phyloP scores from a whole-genome alignment of 2,888 invertebrate genomes.

The Drosophila flavopinicola region DNA sequence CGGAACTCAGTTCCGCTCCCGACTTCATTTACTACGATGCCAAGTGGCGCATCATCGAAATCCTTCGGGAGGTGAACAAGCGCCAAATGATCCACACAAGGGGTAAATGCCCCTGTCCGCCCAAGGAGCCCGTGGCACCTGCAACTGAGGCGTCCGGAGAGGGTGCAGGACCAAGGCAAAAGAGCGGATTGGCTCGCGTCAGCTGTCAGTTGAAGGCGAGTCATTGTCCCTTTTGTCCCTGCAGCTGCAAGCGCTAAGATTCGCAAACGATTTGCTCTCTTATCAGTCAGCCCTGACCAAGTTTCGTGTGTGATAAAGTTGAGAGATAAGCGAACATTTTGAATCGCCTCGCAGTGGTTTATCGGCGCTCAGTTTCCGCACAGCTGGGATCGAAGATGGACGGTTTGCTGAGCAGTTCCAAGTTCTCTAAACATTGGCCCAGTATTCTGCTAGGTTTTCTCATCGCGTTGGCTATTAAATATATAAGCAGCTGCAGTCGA shows the following conservation, averaged over 20 bases:
- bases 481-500: background rate
- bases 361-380: conserved; percentile 29
- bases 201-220: background rate
- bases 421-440: conserved; percentile 59
- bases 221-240: conserved; percentile 26
- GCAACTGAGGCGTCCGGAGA: no score
- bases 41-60: conserved; percentile 75
- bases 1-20: conserved; percentile 57
- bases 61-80: conserved; percentile 70
- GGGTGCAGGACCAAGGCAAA: background rate
- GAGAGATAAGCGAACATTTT: conserved; percentile 51
- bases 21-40: conserved; percentile 75
- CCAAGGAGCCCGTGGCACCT: no score
- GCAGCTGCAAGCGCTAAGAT: conserved; percentile 1
- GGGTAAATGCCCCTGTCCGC: background rate
- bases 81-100: conserved; percentile 55
- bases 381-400: conserved; percentile 41
- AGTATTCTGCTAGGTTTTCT: conserved; percentile 44
- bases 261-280: conserved; percentile 1
- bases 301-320: conserved; percentile 2
- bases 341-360: background rate
- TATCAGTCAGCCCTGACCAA: conserved; percentile 47
- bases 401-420: conserved; percentile 56
- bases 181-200: background rate
- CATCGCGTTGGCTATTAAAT: conserved; percentile 36